Percentiles rank a stretch among this genome's conserved stretches.
phyloP scores from a whole-genome alignment of 1,140 invertebrate species.

The Macrocentrus cingulum region DNA sequence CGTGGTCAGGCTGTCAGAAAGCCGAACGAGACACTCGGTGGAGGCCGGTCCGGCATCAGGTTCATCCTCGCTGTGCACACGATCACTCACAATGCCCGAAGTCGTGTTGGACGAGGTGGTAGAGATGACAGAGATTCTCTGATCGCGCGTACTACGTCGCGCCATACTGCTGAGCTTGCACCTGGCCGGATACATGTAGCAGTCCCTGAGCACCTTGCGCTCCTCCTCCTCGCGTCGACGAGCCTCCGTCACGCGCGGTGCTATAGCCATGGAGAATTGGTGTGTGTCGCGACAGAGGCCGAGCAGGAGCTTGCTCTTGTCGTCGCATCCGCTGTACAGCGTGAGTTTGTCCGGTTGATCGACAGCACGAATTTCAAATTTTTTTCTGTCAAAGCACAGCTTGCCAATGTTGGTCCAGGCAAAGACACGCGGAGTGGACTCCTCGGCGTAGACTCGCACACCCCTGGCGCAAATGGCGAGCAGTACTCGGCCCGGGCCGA shows the following conservation, averaged over 20 bases:
- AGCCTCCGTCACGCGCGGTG: slow-evolving; percentile 78
- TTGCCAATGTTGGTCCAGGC: slow-evolving; percentile 93
- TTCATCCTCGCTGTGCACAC: slow-evolving; percentile 91
- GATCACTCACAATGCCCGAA: slow-evolving; percentile 91
- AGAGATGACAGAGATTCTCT: slow-evolving; percentile 88
- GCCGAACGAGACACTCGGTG: slow-evolving; percentile 49
- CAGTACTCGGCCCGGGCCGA: slow-evolving; percentile 71
- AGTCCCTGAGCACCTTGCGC: slow-evolving; percentile 60
- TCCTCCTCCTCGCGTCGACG: slow-evolving; percentile 75
- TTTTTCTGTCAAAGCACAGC: slow-evolving; percentile 92
- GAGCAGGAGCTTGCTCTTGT: slow-evolving; percentile 87
- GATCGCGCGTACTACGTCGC: slow-evolving; percentile 69
- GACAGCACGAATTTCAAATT: slow-evolving; percentile 90
- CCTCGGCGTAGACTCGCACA: slow-evolving; percentile 77
- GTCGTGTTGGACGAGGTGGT: slow-evolving; percentile 92
- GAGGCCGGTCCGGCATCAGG: slow-evolving; percentile 69
- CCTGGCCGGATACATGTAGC: slow-evolving; percentile 65
- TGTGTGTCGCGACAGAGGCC: slow-evolving; percentile 88
- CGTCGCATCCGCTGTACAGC: slow-evolving; percentile 86
- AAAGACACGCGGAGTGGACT: slow-evolving; percentile 72
- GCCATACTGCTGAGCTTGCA: slow-evolving; percentile 65
- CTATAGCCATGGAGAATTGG: slow-evolving; percentile 92
- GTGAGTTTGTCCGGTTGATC: slow-evolving; percentile 80
- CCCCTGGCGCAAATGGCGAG: slow-evolving; percentile 84
- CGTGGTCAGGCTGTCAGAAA: slow-evolving; percentile 41